Base-by-base conservation (phyloP, 2,888 invertebrate species). In the Petrolisthes manimaculis region DNA sequence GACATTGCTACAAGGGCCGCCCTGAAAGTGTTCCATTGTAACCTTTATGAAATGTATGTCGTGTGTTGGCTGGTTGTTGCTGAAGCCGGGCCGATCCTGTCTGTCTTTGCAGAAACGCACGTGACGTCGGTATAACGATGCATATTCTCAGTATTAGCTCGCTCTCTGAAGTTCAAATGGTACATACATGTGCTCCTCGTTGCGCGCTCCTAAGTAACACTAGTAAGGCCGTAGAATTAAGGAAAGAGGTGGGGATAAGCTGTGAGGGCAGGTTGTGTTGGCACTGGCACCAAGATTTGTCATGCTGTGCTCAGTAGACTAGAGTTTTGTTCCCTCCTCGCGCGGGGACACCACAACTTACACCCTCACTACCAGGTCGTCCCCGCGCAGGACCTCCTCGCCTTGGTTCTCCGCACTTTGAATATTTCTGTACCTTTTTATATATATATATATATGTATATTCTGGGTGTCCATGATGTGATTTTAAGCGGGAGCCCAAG, bases 121-220 rank as follows among this genome's bases (percentile, higher is more conserved):
- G 98, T 98, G 95, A 97, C 94, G 98, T 98, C 94, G 97, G 97
- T 94, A 97, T 98, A 95, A 98, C 98, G 95, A 97, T 98, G 96
- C 97, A 97, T 95, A 97, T 98, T 95, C 96, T 98, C 95, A 97
- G 97, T 95, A 98, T 98, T 96, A 97, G 97, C 95, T 97, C 97
- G 94, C 97, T 98, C 94, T 98, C 97, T 94, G 98, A 98, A 96
- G 98, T 98, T 94, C 96, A 97, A 95, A 98, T 98, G 98, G 98
- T 98, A 96, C 86, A 86, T 90, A 83, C 81, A 78, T 90, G 88
- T 90, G 69, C 78, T 89, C 84, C 81, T 88, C 88, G 88, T 88
- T 88, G 67, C 84, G 84, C 84, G 84, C 88, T 82, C 75, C 89
- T 87, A 87, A 89, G 84, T 86, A 87, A 80, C 89, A 91, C 87